Evolutionary conservation across 2,888 invertebrate species (phyloP).

Genomic region (Diarsia dahlii): DNA sequence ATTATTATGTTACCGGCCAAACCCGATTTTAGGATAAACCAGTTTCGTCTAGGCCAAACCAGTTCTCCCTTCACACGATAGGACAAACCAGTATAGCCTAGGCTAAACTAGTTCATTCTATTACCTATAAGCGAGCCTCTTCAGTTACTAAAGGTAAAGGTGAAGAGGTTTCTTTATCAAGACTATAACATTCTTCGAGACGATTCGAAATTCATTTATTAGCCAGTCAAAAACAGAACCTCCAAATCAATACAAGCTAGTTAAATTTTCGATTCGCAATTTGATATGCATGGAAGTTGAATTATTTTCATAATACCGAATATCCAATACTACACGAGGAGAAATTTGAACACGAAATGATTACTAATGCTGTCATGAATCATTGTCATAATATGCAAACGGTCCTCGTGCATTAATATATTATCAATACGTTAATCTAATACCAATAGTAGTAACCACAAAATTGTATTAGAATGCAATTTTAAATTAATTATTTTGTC

Average conservation of each 20-base stretch:
- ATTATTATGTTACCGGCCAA: no score
- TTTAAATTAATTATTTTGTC: not conserved
- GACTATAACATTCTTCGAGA: not conserved
- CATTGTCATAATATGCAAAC: conserved; percentile 30
- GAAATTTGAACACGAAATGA: conserved; percentile 12
- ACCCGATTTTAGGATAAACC: no score
- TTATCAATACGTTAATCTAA: conserved; percentile 26
- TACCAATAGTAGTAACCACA: not conserved
- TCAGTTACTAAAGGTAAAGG: not conserved
- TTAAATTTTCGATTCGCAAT: not conserved
- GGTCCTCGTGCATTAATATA: conserved; percentile 25
- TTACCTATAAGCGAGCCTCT: no score
- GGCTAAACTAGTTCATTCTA: no score
- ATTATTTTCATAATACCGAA: conserved; percentile 14
- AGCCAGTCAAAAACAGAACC: not conserved
- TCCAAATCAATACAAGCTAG: not conserved
- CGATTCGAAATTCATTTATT: not conserved
- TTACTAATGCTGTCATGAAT: conserved; percentile 31
- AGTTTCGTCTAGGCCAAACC: no score
- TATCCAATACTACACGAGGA: conserved; percentile 4
- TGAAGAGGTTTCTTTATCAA: not conserved
- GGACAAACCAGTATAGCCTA: no score
- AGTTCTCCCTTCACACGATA: no score
- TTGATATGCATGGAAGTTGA: conserved; percentile 1
- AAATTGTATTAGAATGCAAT: not conserved